A percentile compares a stretch with the other conserved stretches of the same genome.
phyloP scores from a whole-genome alignment of 2,888 invertebrate genomes.

The Patella pellucida region DNA sequence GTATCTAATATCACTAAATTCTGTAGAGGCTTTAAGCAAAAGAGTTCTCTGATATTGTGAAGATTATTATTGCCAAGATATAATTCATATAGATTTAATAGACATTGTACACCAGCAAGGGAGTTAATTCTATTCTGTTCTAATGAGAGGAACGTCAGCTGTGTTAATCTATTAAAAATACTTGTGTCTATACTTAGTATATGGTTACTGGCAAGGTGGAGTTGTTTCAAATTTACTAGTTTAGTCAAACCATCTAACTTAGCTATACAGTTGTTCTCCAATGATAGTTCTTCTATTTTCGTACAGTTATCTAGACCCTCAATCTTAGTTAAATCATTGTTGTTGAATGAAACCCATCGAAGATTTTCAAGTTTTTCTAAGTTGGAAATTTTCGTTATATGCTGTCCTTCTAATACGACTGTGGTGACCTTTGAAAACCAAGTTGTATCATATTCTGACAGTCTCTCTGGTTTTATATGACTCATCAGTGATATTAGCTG shows the following conservation, averaged over 20 bases:
- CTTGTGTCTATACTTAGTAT: constrained; percentile 59
- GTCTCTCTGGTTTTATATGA: constrained; percentile 59
- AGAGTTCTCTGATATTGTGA: constrained; percentile 66
- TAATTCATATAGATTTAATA: constrained; percentile 64
- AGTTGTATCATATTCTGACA: constrained; percentile 56
- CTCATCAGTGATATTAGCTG: constrained; percentile 56
- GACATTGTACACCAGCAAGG: constrained; percentile 59
- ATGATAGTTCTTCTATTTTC: constrained; percentile 67
- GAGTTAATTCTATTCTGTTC: constrained; percentile 66
- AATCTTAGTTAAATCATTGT: constrained; percentile 70
- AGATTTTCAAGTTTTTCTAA: constrained; percentile 67
- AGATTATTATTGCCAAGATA: constrained; percentile 69
- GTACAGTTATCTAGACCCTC: constrained; percentile 68
- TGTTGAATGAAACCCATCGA: constrained; percentile 69
- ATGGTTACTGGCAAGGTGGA: constrained; percentile 67
- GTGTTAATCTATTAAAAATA: constrained; percentile 51
- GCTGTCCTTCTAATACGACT: constrained; percentile 66
- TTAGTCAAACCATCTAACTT: constrained; percentile 61
- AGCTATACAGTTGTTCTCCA: constrained; percentile 67
- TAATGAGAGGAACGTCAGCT: constrained; percentile 63
- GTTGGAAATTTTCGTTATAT: constrained; percentile 68
- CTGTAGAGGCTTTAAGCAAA: constrained; percentile 66
- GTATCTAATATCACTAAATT: constrained; percentile 69
- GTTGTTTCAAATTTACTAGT: constrained; percentile 56
- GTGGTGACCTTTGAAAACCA: constrained; percentile 68